Percentiles rank a stretch among this genome's conserved stretches.
Evolutionary conservation across 1,140 invertebrate genomes (phyloP).

Genomic region (Pectinophora gossypiella): DNA sequence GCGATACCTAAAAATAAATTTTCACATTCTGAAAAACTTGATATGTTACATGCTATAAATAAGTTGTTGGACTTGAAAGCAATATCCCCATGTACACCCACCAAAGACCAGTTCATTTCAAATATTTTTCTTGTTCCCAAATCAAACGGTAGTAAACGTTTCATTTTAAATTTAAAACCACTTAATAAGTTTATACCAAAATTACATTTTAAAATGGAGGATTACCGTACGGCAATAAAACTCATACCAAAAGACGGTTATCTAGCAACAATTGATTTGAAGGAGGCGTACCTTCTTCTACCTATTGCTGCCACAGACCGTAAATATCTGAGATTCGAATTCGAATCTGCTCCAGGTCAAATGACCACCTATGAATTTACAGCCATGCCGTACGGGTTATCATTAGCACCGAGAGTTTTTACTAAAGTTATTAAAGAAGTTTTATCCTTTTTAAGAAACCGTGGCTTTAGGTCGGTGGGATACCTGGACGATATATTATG

Average conservation of each 20-base stretch:
- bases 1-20: not conserved
- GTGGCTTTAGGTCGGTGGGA: not conserved
- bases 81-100: not conserved
- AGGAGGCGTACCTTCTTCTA: not conserved
- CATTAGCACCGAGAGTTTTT: conserved; percentile 3
- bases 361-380: too few species aligned
- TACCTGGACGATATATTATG: conserved; percentile 11
- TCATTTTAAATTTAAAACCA: not conserved
- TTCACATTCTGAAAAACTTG: not conserved
- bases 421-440: conserved; percentile 8
- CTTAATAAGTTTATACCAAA: not conserved
- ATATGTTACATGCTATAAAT: not conserved
- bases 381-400: too few species aligned
- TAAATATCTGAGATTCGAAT: not conserved
- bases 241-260: conserved; percentile 1
- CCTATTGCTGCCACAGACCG: not conserved
- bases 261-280: not conserved
- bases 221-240: not conserved
- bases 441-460: conserved; percentile 2
- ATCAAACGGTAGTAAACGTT: not conserved
- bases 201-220: too few species aligned
- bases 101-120: not conserved
- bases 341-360: too few species aligned
- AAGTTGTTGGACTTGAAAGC: not conserved
- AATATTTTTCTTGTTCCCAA: not conserved